Percentiles rank a stretch among this genome's conserved stretches.
These are phyloP conservation scores for Stomatorhinus ivindoensis DNA, from an alignment of 2,113 vertebrate species.

Conservation along the genomic window DNA sequence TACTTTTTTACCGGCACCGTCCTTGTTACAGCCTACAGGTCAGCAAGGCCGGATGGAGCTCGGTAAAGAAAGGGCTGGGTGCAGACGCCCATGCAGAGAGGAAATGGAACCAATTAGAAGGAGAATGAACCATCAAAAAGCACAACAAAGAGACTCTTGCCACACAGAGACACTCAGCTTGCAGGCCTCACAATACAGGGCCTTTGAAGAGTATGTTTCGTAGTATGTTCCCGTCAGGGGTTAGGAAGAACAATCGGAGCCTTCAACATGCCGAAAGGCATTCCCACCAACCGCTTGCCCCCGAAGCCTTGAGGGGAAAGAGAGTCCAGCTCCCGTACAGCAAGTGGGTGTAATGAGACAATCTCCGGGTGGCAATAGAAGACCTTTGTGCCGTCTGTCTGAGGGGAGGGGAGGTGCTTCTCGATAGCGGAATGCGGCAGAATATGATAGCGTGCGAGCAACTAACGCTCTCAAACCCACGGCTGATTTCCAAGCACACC, in stretches of 20 bases:
- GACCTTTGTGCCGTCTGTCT: background rate
- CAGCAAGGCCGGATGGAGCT: background rate
- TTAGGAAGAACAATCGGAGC: background rate
- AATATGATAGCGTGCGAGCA: background rate
- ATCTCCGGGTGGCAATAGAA: background rate
- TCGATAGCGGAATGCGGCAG: background rate
- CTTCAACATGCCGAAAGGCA: background rate
- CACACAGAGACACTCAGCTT: background rate
- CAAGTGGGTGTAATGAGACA: background rate
- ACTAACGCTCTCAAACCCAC: background rate
- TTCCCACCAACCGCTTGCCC: background rate
- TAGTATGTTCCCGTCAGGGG: background rate
- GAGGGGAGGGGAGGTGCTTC: background rate
- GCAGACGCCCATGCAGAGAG: background rate
- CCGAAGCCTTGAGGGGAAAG: background rate
- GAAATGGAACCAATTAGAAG: background rate
- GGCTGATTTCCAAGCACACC: background rate
- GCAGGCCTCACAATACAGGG: background rate
- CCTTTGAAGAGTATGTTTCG: background rate
- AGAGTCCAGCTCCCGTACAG: background rate
- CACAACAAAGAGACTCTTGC: background rate
- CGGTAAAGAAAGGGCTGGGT: background rate
- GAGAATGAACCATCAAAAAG: background rate
- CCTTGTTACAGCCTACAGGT: background rate
- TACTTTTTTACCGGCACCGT: background rate